Base-by-base conservation (phyloP, 37 sponge, comb jelly and placozoan species). In the Hormiphora californensis region DNA sequence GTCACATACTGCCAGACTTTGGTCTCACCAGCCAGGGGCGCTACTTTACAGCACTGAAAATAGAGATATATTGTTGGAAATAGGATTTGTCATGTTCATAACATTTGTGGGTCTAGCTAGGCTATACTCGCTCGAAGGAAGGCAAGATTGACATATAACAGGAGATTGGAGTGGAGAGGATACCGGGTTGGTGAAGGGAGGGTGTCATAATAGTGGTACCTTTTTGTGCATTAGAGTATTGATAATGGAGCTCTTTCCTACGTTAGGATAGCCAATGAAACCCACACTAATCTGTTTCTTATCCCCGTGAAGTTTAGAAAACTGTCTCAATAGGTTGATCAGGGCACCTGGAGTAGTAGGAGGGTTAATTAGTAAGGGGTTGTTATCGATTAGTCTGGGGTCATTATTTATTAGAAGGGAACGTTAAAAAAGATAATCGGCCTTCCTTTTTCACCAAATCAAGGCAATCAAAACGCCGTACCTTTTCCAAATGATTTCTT, bases 1-100 rank as follows among this genome's bases (percentile, higher is more conserved):
- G 95, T 91, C 19, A 98, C 93, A 62, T 98, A 98, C 90, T 98
- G 99, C 99, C 99, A 98, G 43, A 98, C 99, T 88, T 98, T 98
- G 7, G 99, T 98, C 69, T 98, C 94, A 0, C 99, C 99, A 28
- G 99, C 93, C 55, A 98, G 90, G 0, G 99, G 95, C 0, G 99
- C 99, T 11, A 98, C 99, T 61, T 63, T 93, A 87, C 99, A 98
- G 25, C 55, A 54, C 57, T 86, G 86, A 15, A 34, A 9, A 11
- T 8, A 8, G 15, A 23, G 7, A 35, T 9, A 23, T 21, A 39
- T 34, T 68, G n/a, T 11, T 59, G 22, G 8, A 46, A 12, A 12
- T 12, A 12, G 51, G 12, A 8, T 46, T 46, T 46, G 51, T 46
- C 8, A 12, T 12, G 11, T 8, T 8, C 12, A 8, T 17, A 46